Evolutionary conservation across 1,140 invertebrate species (phyloP).

Genomic region (Batillaria attramentaria): DNA sequence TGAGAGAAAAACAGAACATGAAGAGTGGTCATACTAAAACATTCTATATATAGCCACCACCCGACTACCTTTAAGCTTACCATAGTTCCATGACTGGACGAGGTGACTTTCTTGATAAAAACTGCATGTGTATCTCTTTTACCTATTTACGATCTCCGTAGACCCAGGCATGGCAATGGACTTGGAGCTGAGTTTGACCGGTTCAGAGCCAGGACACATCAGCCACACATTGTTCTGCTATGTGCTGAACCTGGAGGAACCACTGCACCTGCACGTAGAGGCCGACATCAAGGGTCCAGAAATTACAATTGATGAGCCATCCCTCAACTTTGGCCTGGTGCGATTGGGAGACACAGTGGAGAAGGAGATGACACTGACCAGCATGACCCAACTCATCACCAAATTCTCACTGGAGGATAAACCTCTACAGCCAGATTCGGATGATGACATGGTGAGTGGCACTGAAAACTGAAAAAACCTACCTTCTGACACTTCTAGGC

Average conservation of each 20-base stretch:
- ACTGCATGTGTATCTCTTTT: no score
- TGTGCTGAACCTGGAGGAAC: conserved; percentile 67
- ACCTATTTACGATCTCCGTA: no score
- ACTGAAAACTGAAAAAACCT: not conserved
- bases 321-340: conserved; percentile 68
- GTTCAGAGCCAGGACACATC: conserved; percentile 63
- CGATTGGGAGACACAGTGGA: conserved; percentile 53
- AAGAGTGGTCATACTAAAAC: no score
- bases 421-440: conserved; percentile 23
- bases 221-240: conserved; percentile 65
- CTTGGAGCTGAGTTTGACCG: conserved; percentile 68
- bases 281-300: conserved; percentile 70
- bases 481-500: no score
- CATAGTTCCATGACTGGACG: no score
- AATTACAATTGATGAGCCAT: conserved; percentile 59
- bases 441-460: conserved; percentile 44
- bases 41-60: no score
- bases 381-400: conserved; percentile 57
- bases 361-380: conserved; percentile 57
- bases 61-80: no score
- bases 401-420: conserved; percentile 44
- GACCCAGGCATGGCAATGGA: conserved; percentile 66
- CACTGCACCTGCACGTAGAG: conserved; percentile 66
- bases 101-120: no score
- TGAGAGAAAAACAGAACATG: no score